These are phyloP conservation scores for Hyperoplus lanceolatus DNA, from an alignment of 2,797 vertebrate species.

Conservation along the genomic window DNA sequence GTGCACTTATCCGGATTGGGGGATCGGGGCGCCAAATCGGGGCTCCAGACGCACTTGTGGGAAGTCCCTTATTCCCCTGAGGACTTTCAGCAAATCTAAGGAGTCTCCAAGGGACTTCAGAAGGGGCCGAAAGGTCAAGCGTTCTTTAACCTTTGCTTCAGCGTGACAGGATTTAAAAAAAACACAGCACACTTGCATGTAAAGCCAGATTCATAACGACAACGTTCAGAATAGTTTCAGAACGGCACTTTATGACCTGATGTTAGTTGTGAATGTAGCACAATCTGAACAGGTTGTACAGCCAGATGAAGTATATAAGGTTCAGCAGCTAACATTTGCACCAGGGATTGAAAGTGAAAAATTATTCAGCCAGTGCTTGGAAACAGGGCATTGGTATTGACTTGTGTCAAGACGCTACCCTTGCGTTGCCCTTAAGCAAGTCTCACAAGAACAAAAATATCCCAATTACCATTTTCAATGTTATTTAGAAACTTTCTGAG, in stretches of 20 bases:
- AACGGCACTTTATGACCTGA: not conserved
- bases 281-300: not conserved
- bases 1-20: slow-evolving; percentile 18
- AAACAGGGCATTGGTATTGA: not conserved
- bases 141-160: not conserved
- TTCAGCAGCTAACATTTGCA: not conserved
- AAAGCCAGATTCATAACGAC: not conserved
- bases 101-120: slow-evolving; percentile 2
- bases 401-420: not conserved
- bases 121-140: not conserved
- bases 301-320: not conserved
- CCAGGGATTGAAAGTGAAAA: not conserved
- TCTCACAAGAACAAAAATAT: not conserved
- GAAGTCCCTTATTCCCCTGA: slow-evolving; percentile 31
- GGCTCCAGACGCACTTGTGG: slow-evolving; percentile 41
- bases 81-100: slow-evolving; percentile 5
- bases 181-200: not conserved
- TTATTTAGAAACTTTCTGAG: too few relatives aligned
- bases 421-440: not conserved
- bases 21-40: slow-evolving; percentile 28
- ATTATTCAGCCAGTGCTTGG: not conserved
- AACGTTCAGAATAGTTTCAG: too few relatives aligned
- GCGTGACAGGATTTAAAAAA: not conserved
- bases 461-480: not conserved
- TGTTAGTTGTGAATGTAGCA: not conserved